Conservation (phyloP, 2,888 invertebrate species). For the Erannis defoliaria region DNA sequence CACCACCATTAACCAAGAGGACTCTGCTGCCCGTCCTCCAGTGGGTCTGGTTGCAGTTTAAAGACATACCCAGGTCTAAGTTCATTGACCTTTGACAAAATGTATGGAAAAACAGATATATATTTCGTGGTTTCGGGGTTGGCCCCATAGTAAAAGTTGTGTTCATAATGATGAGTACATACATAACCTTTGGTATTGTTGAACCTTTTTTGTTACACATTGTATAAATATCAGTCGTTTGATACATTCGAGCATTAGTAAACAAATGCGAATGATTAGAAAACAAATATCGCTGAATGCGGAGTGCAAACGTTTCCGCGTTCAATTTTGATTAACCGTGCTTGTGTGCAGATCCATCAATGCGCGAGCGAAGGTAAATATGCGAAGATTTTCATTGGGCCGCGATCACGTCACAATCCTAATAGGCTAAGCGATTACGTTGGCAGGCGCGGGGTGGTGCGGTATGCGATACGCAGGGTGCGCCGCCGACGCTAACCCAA, state of each 20-base stretch:
- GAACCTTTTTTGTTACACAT: too few relatives aligned
- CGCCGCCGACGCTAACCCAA: conserved; percentile 75
- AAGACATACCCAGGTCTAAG: too few relatives aligned
- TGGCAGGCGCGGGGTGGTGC: conserved; percentile 49
- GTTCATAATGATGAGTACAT: too few relatives aligned
- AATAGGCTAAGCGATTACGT: conserved; percentile 77
- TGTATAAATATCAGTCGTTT: conserved; percentile 26
- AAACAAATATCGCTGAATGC: conserved; percentile 28
- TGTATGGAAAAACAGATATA: too few relatives aligned
- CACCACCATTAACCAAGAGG: too few relatives aligned
- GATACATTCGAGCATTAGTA: conserved; percentile 36
- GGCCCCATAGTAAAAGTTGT: too few relatives aligned
- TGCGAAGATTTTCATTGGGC: conserved; percentile 67
- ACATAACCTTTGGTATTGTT: too few relatives aligned
- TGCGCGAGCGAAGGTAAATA: conserved; percentile 69
- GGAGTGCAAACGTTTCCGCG: conserved; percentile 46
- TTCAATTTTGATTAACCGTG: conserved; percentile 64
- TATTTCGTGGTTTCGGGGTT: too few relatives aligned
- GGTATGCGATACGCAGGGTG: conserved; percentile 47
- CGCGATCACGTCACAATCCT: conserved; percentile 71
- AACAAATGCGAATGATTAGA: conserved; percentile 41
- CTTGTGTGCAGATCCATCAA: conserved; percentile 59
- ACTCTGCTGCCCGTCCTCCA: too few relatives aligned
- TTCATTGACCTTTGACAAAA: too few relatives aligned
- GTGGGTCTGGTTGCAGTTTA: too few relatives aligned